Conservation (phyloP, 2,113 vertebrate species). For the Psittacula cyanocephala region DNA sequence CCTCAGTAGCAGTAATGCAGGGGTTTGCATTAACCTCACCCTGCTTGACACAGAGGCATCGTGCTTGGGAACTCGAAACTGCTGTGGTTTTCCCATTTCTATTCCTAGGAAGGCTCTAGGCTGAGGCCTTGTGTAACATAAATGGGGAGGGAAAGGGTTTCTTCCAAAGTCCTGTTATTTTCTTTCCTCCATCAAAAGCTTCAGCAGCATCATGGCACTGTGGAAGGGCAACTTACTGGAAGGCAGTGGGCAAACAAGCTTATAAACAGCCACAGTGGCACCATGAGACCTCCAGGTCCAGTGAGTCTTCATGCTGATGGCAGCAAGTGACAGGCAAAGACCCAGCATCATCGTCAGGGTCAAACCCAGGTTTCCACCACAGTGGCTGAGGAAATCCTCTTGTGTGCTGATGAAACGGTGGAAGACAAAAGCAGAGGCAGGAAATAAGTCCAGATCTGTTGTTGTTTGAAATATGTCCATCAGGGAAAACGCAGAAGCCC, state of each 20-base stretch:
- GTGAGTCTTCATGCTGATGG: not conserved
- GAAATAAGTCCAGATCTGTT: not conserved
- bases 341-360: fast-evolving
- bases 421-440: not conserved
- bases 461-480: not conserved
- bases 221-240: not conserved
- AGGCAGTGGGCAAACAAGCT: not conserved
- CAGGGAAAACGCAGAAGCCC: not conserved
- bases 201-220: fast-evolving
- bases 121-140: not conserved
- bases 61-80: not conserved
- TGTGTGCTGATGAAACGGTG: not conserved
- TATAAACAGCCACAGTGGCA: not conserved
- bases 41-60: not conserved
- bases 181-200: not conserved
- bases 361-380: not conserved
- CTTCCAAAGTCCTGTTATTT: not conserved
- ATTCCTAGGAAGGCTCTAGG: not conserved
- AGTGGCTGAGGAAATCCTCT: not conserved
- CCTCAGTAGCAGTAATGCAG: not conserved
- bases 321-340: not conserved
- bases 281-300: not conserved
- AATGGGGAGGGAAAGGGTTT: not conserved
- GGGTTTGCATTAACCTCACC: not conserved
- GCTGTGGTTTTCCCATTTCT: not conserved